Evolutionary conservation across 2,888 invertebrate genomes (phyloP), one percentile per base, ranked within the genome.

Genomic region (Chloromyia formosa): DNA sequence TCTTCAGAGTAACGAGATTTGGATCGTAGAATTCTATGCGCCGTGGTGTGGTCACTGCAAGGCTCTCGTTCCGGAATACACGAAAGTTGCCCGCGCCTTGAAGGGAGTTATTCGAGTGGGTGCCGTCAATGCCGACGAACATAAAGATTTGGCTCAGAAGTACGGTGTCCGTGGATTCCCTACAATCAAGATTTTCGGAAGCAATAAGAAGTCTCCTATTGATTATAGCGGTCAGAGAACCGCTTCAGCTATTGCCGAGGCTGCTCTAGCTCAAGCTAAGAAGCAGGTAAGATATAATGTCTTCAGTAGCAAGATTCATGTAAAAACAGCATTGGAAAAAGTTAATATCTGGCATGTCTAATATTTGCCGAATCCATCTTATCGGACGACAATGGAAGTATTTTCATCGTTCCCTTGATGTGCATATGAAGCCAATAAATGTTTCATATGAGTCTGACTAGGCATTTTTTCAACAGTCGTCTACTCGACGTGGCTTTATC

Each of bases 11-110:
- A 93, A 97, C 84, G 90, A 92, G 79, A 87, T 98, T 23, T 98
- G 98, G 98, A 86, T 99, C 75, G 94, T 99, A 0, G 98, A 99
- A 82, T 85, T 84, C 76, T 84, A 79, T 77, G 98, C 98, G 0
- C 97, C 97, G 0, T 98, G 98, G 98, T 98, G 94, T 68, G 95
- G 94, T 12, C 94, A 95, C 82, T 95, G 98, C 85, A 92, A 97
- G 84, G 90, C 89, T 77, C 87, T 99, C 58, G 95, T 93, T 58
- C 94, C 97, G 1, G 98, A 98, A 83, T 98, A 97, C 86, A 91
- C 93, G 77, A 98, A 98, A 87, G 93, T 95, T 69, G 98, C 98
- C 1, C 90, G 89, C 78, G 97, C 96, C 0, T 86, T 99, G 0
- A 97, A 96, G 92, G 98, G 98, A 75, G 88, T 97, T 14, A 92